Base-by-base conservation (phyloP, 1,140 invertebrate genomes). In the Rhagoletis zephyria region DNA sequence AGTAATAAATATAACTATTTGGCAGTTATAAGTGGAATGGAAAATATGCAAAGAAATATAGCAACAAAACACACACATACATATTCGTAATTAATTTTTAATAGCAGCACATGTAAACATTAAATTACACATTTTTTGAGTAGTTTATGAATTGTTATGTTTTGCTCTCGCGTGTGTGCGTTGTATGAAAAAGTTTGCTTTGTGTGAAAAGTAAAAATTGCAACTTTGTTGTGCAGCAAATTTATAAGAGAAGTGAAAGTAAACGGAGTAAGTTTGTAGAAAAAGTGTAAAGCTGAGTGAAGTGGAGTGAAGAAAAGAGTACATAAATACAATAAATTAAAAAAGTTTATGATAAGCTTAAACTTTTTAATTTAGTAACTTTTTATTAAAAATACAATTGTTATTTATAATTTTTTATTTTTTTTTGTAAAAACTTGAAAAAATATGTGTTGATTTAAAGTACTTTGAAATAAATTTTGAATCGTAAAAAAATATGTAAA, bases 61-160 rank as follows among this genome's bases (percentile, higher is more conserved):
- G 67, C 67, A 45, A 12, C 40, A 48, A 74, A 74, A 74, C 30
- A 74, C 42, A n/a, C 40, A 74, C 45, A n/a, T n/a, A n/a, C n/a
- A n/a, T n/a, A n/a, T n/a, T n/a, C n/a, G n/a, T n/a, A n/a, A 67
- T 19, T 42, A 30, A 40, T 48, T 56, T 74, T 48, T 4, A 48
- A 6, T 74, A 16, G 67, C 45, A 74, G 42, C 40, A 74, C 3
- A n/a, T 2, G 67, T 74, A 48, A 74, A 74, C 12, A 74, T 56
- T 7, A 10, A 56, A 56, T 56, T 56, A 56, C 10, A 10, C 51
- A 56, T 56, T 67, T 42, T 9, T 67, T 40, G 30, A 40, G 40
- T 40, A 42, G 30, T 12, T 40, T 67, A 10, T 67, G 40, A 12
- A 30, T 67, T 40, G 12, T 67, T 42, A 3, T 64, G 63, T 64